These are phyloP conservation scores for Chrosomus eos DNA, from an alignment of 2,797 vertebrate species.

Conservation along the genomic window DNA sequence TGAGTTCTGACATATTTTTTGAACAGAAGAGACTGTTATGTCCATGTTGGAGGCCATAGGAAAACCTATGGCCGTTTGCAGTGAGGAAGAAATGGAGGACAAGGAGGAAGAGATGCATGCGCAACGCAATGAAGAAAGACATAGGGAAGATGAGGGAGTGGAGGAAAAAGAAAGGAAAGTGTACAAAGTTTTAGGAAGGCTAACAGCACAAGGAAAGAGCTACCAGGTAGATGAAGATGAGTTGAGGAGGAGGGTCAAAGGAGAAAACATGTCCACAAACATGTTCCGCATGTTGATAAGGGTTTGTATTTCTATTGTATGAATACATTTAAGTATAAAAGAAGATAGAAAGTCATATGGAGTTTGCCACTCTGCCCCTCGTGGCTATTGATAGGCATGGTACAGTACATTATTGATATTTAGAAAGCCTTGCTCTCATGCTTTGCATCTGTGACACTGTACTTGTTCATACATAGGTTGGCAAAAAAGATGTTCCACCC, in stretches of 20 bases:
- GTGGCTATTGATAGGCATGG: neutral
- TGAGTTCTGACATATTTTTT: too few species aligned
- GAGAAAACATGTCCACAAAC: slow-evolving; percentile 28
- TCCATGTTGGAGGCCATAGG: too few species aligned
- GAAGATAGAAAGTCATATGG: too few species aligned
- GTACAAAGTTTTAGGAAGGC: slow-evolving; percentile 18
- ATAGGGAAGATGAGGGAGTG: neutral
- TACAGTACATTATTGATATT: neutral
- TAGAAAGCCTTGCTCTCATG: neutral
- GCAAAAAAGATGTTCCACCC: slow-evolving; percentile 7
- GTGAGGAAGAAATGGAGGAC: neutral
- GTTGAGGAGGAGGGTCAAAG: slow-evolving; percentile 14
- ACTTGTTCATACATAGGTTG: neutral
- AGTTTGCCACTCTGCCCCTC: neutral
- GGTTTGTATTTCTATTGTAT: slow-evolving; percentile 7
- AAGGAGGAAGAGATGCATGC: neutral
- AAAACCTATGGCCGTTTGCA: too few species aligned
- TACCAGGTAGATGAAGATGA: slow-evolving; percentile 33
- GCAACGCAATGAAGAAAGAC: neutral
- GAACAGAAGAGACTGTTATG: too few species aligned
- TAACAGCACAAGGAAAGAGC: slow-evolving; percentile 15
- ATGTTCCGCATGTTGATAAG: too few species aligned
- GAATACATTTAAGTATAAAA: slow-evolving; percentile 9
- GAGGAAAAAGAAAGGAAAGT: neutral
- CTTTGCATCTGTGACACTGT: neutral